These are phyloP conservation scores for Epinotia ramella DNA, from an alignment of 2,888 invertebrate genomes.

Conservation along the genomic window DNA sequence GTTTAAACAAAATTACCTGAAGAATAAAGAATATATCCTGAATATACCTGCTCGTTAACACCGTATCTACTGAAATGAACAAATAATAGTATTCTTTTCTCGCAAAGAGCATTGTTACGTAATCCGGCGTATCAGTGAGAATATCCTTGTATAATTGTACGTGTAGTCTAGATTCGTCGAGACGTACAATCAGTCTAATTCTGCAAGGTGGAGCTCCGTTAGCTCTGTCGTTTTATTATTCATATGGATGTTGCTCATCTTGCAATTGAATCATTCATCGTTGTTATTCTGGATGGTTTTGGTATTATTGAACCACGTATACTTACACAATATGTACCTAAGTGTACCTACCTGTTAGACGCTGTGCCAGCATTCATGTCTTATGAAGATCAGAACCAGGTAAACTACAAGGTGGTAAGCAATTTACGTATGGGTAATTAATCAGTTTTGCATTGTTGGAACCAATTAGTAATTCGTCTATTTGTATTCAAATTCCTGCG, in stretches of 20 bases:
- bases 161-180: slow-evolving; percentile 24
- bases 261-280: slow-evolving; percentile 34
- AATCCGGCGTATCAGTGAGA: slow-evolving; percentile 7
- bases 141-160: slow-evolving; percentile 24
- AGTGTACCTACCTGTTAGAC: not conserved
- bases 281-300: slow-evolving; percentile 35
- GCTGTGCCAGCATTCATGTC: slow-evolving; percentile 4
- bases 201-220: slow-evolving; percentile 31
- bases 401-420: slow-evolving; percentile 1
- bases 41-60: not conserved
- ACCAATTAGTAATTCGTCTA: not conserved
- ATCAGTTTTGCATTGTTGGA: slow-evolving; percentile 8
- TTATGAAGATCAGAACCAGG: slow-evolving; percentile 19
- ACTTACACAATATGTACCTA: not conserved
- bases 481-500: not conserved
- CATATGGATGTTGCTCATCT: slow-evolving; percentile 37
- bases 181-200: slow-evolving; percentile 36
- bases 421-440: slow-evolving; percentile 2
- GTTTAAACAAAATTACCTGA: too few species aligned
- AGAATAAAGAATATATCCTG: too few species aligned
- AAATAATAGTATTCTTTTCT: slow-evolving; percentile 1
- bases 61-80: not conserved
- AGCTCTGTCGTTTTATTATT: slow-evolving; percentile 39
- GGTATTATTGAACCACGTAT: slow-evolving; percentile 30
- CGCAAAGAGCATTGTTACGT: not conserved